Evolutionary conservation across 2,797 vertebrate genomes (phyloP), one percentile per base, ranked within the genome.

Genomic region (Acanthis flammea): DNA sequence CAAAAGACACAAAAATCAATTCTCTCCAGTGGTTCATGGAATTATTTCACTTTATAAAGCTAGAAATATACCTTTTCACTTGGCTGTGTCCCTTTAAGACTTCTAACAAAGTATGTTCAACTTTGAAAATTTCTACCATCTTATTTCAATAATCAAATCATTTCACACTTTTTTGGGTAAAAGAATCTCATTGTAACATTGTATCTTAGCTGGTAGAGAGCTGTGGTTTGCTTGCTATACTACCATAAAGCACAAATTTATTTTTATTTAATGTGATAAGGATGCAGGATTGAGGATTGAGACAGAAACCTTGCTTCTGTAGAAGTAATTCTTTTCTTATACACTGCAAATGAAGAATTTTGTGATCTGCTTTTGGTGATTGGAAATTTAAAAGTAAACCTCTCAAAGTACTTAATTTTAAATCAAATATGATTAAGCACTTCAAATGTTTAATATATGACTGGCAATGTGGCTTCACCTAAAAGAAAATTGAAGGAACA

Each of bases 1-100:
- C 55, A 89, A 94, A 85, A 89, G 63, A 82, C 57, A 93, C 12
- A 90, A 81, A 82, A 93, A 61, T 61, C 27, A 93, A 65, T 95
- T 91, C 12, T 92, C 90, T 94, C 55, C 39, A 54, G 65, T 39
- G n/a, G 41, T 77, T 87, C 45, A 67, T 10, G 4, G 35, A 91
- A 71, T 77, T 73, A 47, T 90, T 79, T 77, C 35, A 67, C 31
- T 89, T 95, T 39, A 77, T 4, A 81, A 80, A 91, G 55, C 61
- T 48, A 93, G 39, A 82, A 91, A 85, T 41, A 19, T 71, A n/a
- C 23, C 63, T 84, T 6, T 90, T 73, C 45, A 22, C 35, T 85
- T 76, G 27, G 15, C 55, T 1, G 1, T 42, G 41, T 57, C 30
- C 30, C 39, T 85, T 83, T 74, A 74, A 91, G 50, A 41, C 53